Percentiles rank a stretch among this genome's conserved stretches.
These are phyloP conservation scores for Sialia sialis DNA, from an alignment of 2,113 vertebrate species.

Conservation along the genomic window DNA sequence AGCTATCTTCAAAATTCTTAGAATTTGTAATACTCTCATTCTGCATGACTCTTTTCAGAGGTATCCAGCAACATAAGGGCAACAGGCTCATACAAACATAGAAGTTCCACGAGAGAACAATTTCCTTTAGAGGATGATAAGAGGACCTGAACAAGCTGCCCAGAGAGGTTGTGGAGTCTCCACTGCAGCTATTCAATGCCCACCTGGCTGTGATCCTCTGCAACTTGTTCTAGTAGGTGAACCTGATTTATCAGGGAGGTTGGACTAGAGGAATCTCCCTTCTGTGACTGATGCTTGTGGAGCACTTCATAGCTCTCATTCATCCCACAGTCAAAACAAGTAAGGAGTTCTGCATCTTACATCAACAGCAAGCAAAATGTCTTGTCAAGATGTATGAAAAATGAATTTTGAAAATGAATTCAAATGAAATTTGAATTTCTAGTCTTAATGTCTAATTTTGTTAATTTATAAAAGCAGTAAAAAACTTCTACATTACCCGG, in stretches of 20 bases:
- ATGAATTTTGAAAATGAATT: too few relatives aligned
- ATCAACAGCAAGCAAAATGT: background rate
- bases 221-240: background rate
- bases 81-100: background rate
- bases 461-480: background rate
- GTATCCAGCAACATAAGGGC: background rate
- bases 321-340: background rate
- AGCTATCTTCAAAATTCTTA: background rate
- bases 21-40: background rate
- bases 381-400: too few relatives aligned
- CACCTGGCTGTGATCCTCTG: background rate
- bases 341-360: background rate
- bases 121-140: background rate
- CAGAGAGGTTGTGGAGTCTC: background rate
- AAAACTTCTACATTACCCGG: background rate
- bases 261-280: background rate
- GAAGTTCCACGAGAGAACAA: rapidly evolving
- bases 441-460: background rate
- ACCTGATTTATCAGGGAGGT: background rate
- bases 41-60: background rate
- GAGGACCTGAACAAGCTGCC: background rate
- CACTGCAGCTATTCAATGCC: background rate
- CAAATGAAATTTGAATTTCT: background rate
- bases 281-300: background rate
- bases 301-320: background rate